Base-by-base conservation (phyloP, 2,888 invertebrate species). In the Stratiomys singularior region DNA sequence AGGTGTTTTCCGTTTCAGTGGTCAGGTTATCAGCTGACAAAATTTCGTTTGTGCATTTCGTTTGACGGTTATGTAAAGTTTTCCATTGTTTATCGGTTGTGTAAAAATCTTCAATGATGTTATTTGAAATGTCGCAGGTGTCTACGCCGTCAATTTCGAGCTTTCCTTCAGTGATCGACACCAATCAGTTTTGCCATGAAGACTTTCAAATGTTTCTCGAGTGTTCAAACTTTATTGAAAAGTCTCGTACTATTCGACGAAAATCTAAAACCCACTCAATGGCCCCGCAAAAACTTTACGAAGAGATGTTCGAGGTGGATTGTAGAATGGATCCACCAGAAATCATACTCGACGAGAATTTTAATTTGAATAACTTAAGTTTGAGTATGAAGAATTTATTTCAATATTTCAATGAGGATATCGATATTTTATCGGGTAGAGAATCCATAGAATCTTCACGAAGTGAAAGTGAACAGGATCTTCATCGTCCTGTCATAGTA, bases 381-480 rank as follows among this genome's bases (percentile, higher is more conserved):
- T 28, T 67, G 9, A 76, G 72, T 13, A 77, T 72, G 25, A 56
- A 79, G 37, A 66, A 77, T 52, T 44, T 79, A 5, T 79, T 79
- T 28, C 58, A 63, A 30, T 79, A 77, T 58, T 79, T 79, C 58
- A 74, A 77, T 30, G 72, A 79, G 58, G 77, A 79, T 46, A 52
- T 77, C 13, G 52, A 47, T 1, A 52, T 76, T 28, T 30, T 71
- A 52, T 58, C 27, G 28, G 30, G 64, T 28, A 58, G 78, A 66
- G 27, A 71, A 37, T 52, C 74, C 13, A 18, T 74, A 1, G 60
- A 47, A n/a, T 58, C 58, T 0, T 4, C 18, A 13, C 23, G 27
- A 7, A 21, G 9, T 60, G 21, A 11, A 13, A 58, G 37, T 21
- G 23, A 74, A 1, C 30, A 23, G 21, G 52, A 77, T 69, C 37